phyloP scores from a whole-genome alignment of 2,888 invertebrate genomes.

The Reticulitermes lucifugus region DNA sequence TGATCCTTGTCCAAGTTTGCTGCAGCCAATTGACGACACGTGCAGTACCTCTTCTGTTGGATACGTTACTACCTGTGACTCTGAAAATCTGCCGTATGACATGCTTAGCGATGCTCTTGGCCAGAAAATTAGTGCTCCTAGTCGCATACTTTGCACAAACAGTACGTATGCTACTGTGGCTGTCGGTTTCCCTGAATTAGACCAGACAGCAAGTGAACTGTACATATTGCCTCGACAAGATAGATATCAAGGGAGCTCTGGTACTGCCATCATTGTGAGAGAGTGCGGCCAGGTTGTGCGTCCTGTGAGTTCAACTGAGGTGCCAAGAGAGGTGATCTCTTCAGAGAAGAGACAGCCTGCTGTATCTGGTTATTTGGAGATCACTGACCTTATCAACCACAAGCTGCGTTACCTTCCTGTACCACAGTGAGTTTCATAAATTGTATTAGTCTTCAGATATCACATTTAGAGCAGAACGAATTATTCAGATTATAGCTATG shows the following conservation, averaged over 20 bases:
- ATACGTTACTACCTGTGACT: constrained; percentile 42
- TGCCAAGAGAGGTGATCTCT: constrained; percentile 54
- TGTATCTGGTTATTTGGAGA: constrained; percentile 65
- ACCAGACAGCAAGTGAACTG: constrained; percentile 60
- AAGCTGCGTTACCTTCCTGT: constrained; percentile 68
- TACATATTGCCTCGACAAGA: constrained; percentile 60
- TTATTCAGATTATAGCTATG: too few relatives aligned
- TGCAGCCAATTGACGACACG: constrained; percentile 57
- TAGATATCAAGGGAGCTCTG: constrained; percentile 48
- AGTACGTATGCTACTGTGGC: constrained; percentile 63
- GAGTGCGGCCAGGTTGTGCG: constrained; percentile 58
- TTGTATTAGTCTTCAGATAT: too few relatives aligned
- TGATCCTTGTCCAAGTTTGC: constrained; percentile 59
- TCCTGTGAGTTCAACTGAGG: constrained; percentile 56
- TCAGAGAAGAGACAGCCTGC: constrained; percentile 44
- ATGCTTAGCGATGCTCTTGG: constrained; percentile 61
- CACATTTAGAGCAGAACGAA: too few relatives aligned
- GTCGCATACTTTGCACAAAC: constrained; percentile 63
- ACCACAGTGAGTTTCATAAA: constrained; percentile 62
- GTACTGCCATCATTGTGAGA: constrained; percentile 57
- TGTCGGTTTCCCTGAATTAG: constrained; percentile 66
- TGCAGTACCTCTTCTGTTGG: constrained; percentile 40
- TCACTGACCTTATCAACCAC: constrained; percentile 65
- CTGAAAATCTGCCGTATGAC: constrained; percentile 55
- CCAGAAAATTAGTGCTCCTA: constrained; percentile 64